Percentiles rank a stretch among this genome's conserved stretches.
These are phyloP conservation scores for Eutrigla gurnardus DNA, from an alignment of 2,797 vertebrate genomes.

Conservation along the genomic window DNA sequence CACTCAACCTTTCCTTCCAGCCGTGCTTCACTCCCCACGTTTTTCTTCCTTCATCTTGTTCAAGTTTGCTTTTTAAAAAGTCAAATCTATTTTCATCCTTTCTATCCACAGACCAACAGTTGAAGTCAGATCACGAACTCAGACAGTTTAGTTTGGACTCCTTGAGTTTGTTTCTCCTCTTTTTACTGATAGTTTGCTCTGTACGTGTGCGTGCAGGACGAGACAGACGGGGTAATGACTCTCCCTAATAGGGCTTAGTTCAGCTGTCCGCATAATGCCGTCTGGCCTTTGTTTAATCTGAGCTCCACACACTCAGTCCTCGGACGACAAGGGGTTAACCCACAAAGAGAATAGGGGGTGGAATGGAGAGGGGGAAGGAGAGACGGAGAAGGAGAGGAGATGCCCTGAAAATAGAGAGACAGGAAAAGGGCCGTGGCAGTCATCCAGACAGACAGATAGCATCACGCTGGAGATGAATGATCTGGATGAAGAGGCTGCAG, in stretches of 20 bases:
- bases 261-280: slow-evolving; percentile 59
- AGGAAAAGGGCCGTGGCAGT: slow-evolving; percentile 16
- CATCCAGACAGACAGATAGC: slow-evolving; percentile 39
- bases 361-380: not conserved
- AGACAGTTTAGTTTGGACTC: slow-evolving; percentile 12
- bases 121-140: slow-evolving; percentile 5
- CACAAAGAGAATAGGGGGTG: slow-evolving; percentile 31
- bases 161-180: not conserved
- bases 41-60: not conserved
- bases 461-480: slow-evolving; percentile 45
- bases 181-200: slow-evolving; percentile 30
- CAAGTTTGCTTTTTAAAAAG: not conserved
- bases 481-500: slow-evolving; percentile 41
- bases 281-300: slow-evolving; percentile 67
- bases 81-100: not conserved
- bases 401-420: slow-evolving; percentile 29
- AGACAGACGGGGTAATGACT: slow-evolving; percentile 63
- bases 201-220: slow-evolving; percentile 21
- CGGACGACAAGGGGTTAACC: slow-evolving; percentile 58
- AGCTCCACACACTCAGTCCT: slow-evolving; percentile 21
- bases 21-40: not conserved
- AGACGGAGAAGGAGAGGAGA: slow-evolving; percentile 3
- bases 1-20: not conserved
- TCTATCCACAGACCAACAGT: not conserved
- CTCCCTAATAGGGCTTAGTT: slow-evolving; percentile 66